These are phyloP conservation scores for Callipepla squamata DNA, from an alignment of 2,113 vertebrate genomes.

Conservation along the genomic window DNA sequence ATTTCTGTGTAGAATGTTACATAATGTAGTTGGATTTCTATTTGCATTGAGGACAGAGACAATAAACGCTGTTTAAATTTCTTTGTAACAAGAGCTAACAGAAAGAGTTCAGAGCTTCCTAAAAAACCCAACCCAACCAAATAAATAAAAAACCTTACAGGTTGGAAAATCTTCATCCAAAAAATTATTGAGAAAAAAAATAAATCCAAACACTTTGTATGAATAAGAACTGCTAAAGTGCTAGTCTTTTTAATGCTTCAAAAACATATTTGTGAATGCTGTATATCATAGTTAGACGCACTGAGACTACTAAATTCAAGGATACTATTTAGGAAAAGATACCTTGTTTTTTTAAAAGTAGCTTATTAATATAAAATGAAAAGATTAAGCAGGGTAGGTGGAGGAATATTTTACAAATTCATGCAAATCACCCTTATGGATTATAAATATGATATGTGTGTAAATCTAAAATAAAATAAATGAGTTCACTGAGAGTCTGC, in stretches of 20 bases:
- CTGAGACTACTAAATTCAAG: constrained; percentile 22
- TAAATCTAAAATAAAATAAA: constrained; percentile 21
- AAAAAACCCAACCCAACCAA: background rate
- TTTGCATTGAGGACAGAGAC: constrained; percentile 18
- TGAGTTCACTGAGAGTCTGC: constrained; percentile 41
- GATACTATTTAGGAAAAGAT: constrained; percentile 37
- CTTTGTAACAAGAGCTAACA: background rate
- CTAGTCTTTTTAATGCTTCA: background rate
- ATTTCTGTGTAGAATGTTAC: constrained; percentile 1
- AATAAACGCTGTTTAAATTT: constrained; percentile 2
- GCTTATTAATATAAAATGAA: constrained; percentile 24
- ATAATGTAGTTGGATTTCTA: background rate
- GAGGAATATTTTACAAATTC: constrained; percentile 54
- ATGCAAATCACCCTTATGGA: constrained; percentile 34
- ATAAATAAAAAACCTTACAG: background rate
- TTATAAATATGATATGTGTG: background rate
- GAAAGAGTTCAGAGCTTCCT: background rate
- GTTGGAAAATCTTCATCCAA: background rate
- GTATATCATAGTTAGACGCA: background rate
- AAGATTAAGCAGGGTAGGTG: constrained; percentile 46
- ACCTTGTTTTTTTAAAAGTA: background rate
- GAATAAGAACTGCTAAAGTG: constrained; percentile 29
- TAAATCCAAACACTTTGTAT: background rate
- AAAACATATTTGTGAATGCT: constrained; percentile 33
- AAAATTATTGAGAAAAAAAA: background rate